Percentiles rank a stretch among this genome's conserved stretches.
Conservation (phyloP, 2,797 vertebrate species). For the Synaphobranchus kaupii region DNA sequence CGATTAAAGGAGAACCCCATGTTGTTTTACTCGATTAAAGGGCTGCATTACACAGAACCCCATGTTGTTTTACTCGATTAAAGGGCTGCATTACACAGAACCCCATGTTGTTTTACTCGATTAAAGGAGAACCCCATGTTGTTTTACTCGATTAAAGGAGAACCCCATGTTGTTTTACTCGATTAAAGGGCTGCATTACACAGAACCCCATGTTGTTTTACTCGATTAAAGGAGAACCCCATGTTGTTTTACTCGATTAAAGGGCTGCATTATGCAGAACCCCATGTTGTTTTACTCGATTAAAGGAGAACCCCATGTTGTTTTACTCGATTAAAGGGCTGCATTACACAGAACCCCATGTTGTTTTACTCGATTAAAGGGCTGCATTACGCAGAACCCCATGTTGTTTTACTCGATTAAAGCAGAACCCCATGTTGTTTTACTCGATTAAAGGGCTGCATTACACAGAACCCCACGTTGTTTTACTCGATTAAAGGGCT, state of each 20-base stretch:
- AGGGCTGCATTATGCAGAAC: background rate
- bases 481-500: background rate
- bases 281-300: background rate
- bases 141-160: background rate
- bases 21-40: background rate
- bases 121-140: too few relatives aligned
- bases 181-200: background rate
- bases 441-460: background rate
- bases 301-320: too few relatives aligned
- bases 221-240: too few relatives aligned
- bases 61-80: background rate
- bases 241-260: background rate
- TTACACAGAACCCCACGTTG: background rate
- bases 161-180: background rate
- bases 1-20: too few relatives aligned
- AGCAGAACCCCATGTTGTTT: too few relatives aligned
- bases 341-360: background rate
- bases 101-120: background rate
- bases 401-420: background rate
- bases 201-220: background rate
- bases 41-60: background rate
- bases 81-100: background rate
- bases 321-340: background rate
- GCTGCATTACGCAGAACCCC: background rate
- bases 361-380: background rate